A percentile compares a stretch with the other conserved stretches of the same genome.
Conservation (phyloP, 1,140 invertebrate species). For the Nixonia krombeini region DNA sequence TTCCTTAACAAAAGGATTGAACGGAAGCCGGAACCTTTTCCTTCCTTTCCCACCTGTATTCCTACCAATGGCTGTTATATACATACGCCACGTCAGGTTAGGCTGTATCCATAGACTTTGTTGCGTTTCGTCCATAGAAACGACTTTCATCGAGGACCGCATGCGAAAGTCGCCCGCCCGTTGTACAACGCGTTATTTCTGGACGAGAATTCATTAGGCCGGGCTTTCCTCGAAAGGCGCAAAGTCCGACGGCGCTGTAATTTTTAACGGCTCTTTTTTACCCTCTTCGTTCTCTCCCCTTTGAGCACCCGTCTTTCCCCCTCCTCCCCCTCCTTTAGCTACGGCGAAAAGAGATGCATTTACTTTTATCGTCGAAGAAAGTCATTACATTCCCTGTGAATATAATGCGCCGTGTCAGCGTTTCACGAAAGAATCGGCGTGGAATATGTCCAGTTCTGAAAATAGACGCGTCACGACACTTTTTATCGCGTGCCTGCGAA, state of each 20-base stretch:
- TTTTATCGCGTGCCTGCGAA: too few relatives aligned
- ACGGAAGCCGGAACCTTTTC: too few relatives aligned
- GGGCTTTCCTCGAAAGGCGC: slow-evolving; percentile 39
- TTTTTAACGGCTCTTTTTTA: neutral
- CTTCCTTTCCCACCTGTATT: too few relatives aligned
- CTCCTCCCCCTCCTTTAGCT: neutral
- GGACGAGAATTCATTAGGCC: slow-evolving; percentile 51
- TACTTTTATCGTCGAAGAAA: too few relatives aligned
- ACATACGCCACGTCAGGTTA: too few relatives aligned
- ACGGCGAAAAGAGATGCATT: neutral
- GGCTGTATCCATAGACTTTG: too few relatives aligned
- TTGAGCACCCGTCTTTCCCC: neutral
- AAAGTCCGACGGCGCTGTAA: slow-evolving; percentile 26
- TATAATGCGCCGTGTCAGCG: neutral
- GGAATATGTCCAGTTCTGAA: too few relatives aligned
- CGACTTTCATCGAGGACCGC: neutral
- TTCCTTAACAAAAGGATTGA: too few relatives aligned
- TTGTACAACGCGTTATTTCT: slow-evolving; percentile 48
- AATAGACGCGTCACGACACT: too few relatives aligned
- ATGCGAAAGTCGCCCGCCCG: slow-evolving; percentile 20
- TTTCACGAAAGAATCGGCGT: neutral
- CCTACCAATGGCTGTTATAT: too few relatives aligned
- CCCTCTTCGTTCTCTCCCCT: neutral
- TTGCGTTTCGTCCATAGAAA: too few relatives aligned
- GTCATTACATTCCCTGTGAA: too few relatives aligned